Evolutionary conservation across 2,797 vertebrate species (phyloP).

Genomic region (Nannoperca obscura): DNA sequence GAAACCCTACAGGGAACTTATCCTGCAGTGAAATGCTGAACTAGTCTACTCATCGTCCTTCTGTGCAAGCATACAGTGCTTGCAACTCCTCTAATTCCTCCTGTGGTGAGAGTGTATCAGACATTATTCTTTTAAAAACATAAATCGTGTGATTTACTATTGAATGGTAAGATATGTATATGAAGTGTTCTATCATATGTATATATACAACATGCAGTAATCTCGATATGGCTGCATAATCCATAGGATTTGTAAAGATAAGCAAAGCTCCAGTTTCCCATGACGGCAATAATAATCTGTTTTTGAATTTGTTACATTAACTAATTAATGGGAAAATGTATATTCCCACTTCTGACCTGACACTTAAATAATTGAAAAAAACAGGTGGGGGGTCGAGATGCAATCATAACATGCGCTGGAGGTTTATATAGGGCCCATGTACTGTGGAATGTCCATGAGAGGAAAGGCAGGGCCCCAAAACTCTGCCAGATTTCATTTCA

Average conservation of each 20-base stretch:
- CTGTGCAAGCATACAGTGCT: constrained; percentile 25
- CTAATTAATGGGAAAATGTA: constrained; percentile 31
- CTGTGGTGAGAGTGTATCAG: constrained; percentile 6
- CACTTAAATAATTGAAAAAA: constrained; percentile 59
- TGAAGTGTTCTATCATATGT: background rate
- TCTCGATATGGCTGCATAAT: constrained; percentile 58
- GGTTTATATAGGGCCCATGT: constrained; percentile 70
- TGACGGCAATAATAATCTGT: constrained; percentile 50
- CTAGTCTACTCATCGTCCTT: constrained; percentile 39
- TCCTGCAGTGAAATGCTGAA: constrained; percentile 59
- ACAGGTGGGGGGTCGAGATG: constrained; percentile 66
- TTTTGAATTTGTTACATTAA: constrained; percentile 48
- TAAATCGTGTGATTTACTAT: constrained; percentile 26
- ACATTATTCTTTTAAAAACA: constrained; percentile 25
- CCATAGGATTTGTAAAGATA: constrained; percentile 67
- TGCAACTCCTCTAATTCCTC: constrained; percentile 28
- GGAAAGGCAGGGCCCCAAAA: constrained; percentile 86
- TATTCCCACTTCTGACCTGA: constrained; percentile 38
- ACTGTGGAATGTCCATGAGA: constrained; percentile 75
- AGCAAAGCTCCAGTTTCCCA: constrained; percentile 60
- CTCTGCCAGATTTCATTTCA: constrained; percentile 94
- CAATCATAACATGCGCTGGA: constrained; percentile 78
- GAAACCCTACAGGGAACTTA: constrained; percentile 52
- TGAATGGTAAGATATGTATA: constrained; percentile 12
- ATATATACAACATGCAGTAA: constrained; percentile 47